Conservation (phyloP, 2,113 vertebrate genomes). For the Fulica atra region DNA sequence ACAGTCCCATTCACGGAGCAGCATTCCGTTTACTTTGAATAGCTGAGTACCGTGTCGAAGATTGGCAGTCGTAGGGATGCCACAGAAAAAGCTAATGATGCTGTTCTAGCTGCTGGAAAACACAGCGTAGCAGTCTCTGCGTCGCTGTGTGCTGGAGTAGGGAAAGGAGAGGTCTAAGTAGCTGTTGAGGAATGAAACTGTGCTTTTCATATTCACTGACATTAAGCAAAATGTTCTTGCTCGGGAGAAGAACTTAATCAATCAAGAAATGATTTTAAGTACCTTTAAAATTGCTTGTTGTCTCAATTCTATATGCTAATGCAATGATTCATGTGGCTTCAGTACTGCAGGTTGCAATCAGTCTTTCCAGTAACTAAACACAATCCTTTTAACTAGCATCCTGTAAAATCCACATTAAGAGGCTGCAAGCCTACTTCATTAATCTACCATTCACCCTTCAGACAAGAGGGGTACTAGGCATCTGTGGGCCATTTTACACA, state of each 20-base stretch:
- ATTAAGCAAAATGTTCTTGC: slow-evolving; percentile 47
- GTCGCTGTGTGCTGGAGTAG: not conserved
- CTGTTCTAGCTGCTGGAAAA: not conserved
- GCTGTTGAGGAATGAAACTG: not conserved
- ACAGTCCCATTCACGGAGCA: not conserved
- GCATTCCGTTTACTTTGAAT: not conserved
- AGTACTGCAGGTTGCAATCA: slow-evolving; percentile 58
- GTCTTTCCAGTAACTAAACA: slow-evolving; percentile 55
- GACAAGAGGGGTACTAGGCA: not conserved
- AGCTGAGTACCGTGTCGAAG: not conserved
- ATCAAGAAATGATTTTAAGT: slow-evolving; percentile 67
- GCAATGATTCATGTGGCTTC: slow-evolving; percentile 40
- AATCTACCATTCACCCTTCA: slow-evolving; percentile 18
- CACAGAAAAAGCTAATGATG: not conserved
- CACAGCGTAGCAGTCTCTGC: accelerated
- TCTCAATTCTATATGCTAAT: slow-evolving; percentile 61
- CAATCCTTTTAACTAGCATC: slow-evolving; percentile 44
- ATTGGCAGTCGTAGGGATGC: not conserved
- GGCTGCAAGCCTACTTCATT: slow-evolving; percentile 43
- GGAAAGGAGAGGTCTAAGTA: not conserved
- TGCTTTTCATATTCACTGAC: slow-evolving; percentile 40
- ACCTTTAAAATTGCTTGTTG: slow-evolving; percentile 50
- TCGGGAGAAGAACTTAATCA: slow-evolving; percentile 58
- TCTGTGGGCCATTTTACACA: not conserved
- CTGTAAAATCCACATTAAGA: slow-evolving; percentile 58